Evolutionary conservation across 2,113 vertebrate species (phyloP).

Genomic region (Nothoprocta pentlandii): DNA sequence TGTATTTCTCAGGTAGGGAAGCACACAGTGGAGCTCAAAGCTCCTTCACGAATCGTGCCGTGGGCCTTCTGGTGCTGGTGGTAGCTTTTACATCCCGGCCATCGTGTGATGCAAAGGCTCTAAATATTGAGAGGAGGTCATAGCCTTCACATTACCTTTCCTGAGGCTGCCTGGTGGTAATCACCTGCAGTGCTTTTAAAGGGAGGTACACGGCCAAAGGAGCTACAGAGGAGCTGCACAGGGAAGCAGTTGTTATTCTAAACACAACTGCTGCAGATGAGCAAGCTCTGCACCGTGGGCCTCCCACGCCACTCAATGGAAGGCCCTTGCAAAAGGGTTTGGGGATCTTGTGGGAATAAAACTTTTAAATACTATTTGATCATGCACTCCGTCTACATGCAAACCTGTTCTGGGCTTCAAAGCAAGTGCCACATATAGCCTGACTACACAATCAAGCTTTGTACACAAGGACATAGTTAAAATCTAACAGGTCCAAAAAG

Average conservation of each 20-base stretch:
- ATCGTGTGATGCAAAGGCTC: neutral
- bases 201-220: neutral
- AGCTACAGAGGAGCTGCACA: neutral
- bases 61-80: neutral
- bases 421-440: neutral
- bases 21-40: neutral
- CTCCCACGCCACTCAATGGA: neutral
- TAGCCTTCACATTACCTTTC: neutral
- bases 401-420: neutral
- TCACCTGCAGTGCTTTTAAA: neutral
- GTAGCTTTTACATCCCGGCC: neutral
- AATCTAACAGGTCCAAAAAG: neutral
- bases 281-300: neutral
- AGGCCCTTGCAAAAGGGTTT: neutral
- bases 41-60: neutral
- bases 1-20: neutral
- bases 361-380: neutral
- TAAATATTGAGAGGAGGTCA: neutral
- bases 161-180: neutral
- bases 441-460: conserved; percentile 2
- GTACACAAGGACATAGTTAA: conserved; percentile 30
- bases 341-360: neutral
- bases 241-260: neutral
- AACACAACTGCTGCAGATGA: neutral
- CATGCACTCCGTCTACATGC: neutral